Evolutionary conservation across 2,113 vertebrate species (phyloP), one percentile per base, ranked within the genome.

Genomic region (Hydrolagus affinis): DNA sequence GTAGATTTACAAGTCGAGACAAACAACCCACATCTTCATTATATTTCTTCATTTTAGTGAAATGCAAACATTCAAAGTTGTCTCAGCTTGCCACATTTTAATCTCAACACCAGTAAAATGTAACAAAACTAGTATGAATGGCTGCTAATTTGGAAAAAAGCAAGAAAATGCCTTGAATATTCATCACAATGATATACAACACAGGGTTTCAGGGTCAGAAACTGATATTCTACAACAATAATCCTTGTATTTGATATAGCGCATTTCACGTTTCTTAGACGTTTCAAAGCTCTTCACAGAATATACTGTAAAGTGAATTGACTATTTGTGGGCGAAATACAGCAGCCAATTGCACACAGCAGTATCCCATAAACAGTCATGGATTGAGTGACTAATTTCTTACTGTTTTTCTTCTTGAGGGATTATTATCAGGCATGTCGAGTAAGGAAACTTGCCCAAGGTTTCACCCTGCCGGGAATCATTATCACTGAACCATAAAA

Each of bases 21-120:
- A 25, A 66, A 66, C 11, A 28, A 62, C 9, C 78, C 60, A 83
- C 11, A 66, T n/a, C 9, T 30, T 8, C 66, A 28, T 66, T 80
- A 14, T 0, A 83, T 68, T 83, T 66, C 60, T 83, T 15, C 66
- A 75, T 75, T 74, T 83, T 73, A 73, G 30, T 21, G 21, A 83
- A 8, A 14, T 28, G 4, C 62, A 83, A 32, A 83, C 11, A 8
- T 66, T 83, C 15, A 83, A 28, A 15, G 66, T 83, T 64, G 15
- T 57, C 60, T 60, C 23, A 83, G 62, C 8, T 83, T 83, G 10
- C 30, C 14, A 83, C 25, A 80, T 44, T 44, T 44, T 44, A 44
- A 80, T 64, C 25, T 30, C 25, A 64, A 83, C 21, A 62, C 7
- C 25, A 64, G 64, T 15, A 19, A 75, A 75, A 56, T n/a, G 4